phyloP scores from a whole-genome alignment of 2,888 invertebrate species.

The Lamproptera curius region DNA sequence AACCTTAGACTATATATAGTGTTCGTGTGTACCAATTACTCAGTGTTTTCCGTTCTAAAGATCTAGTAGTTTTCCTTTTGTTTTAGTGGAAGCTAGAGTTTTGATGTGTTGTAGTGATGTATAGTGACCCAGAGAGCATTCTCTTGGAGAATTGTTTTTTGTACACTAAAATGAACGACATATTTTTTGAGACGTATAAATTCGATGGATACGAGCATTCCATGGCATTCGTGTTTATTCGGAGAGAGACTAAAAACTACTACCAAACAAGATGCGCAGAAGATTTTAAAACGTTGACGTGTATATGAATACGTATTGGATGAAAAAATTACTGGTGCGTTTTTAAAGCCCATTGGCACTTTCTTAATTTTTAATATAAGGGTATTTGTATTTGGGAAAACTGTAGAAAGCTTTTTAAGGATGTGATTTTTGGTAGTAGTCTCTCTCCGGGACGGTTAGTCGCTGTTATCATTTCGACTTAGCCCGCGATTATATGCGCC shows the following conservation, averaged over 20 bases:
- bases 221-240: conserved; percentile 24
- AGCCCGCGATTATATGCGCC: conserved; percentile 3
- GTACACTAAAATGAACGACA: conserved; percentile 54
- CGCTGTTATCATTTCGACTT: neutral
- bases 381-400: neutral
- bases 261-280: conserved; percentile 6
- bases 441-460: neutral
- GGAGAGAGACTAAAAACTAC: conserved; percentile 34
- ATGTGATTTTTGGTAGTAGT: neutral
- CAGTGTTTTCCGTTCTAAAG: conserved; percentile 42
- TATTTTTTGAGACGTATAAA: conserved; percentile 73
- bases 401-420: neutral
- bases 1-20: conserved; percentile 50
- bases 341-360: neutral
- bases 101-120: conserved; percentile 60
- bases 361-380: neutral
- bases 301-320: too few relatives aligned
- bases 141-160: conserved; percentile 49
- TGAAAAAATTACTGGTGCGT: neutral
- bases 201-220: conserved; percentile 41
- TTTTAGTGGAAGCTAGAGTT: conserved; percentile 67
- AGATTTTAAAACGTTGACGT: neutral
- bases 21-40: conserved; percentile 39
- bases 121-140: conserved; percentile 45
- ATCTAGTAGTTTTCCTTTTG: conserved; percentile 46